Percentiles rank a stretch among this genome's conserved stretches.
Conservation (phyloP, 92 coral and sea anemone species). For the Virgularia gustaviana region DNA sequence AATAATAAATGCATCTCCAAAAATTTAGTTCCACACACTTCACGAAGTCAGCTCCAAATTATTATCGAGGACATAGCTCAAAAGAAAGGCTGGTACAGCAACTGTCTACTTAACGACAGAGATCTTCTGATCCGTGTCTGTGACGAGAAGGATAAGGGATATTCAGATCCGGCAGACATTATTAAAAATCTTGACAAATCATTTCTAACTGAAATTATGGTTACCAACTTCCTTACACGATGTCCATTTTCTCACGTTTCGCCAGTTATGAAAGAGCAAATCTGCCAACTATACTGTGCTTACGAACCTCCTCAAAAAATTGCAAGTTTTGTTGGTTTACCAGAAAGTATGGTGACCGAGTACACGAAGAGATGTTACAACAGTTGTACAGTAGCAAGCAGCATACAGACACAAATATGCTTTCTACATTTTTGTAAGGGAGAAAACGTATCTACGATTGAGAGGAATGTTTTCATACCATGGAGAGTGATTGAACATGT, state of each 20-base stretch:
- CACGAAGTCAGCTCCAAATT: not conserved
- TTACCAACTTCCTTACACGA: conserved; percentile 22
- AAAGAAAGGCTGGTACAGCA: conserved; percentile 20
- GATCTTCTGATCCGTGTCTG: conserved; percentile 22
- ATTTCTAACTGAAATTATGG: conserved; percentile 8
- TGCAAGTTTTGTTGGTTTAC: conserved; percentile 5
- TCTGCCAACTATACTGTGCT: conserved; percentile 7
- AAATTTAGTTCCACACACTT: conserved; percentile 3
- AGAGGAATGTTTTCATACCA: not conserved
- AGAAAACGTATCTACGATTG: not conserved
- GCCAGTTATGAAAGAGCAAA: conserved; percentile 8
- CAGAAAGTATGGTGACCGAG: not conserved
- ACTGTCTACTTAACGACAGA: conserved; percentile 14
- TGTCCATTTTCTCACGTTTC: conserved; percentile 18
- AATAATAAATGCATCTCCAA: not conserved
- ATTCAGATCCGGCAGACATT: conserved; percentile 5
- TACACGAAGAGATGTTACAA: not conserved
- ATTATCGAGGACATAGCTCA: not conserved
- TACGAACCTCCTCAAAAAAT: conserved; percentile 8
- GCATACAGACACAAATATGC: conserved; percentile 12
- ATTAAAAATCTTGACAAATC: conserved; percentile 4
- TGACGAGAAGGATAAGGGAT: conserved; percentile 17
- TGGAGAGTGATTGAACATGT: not conserved
- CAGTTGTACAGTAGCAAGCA: not conserved
- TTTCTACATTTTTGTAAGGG: conserved; percentile 16